Conservation (phyloP, 1,140 invertebrate species). For the Heliconius hewitsoni region DNA sequence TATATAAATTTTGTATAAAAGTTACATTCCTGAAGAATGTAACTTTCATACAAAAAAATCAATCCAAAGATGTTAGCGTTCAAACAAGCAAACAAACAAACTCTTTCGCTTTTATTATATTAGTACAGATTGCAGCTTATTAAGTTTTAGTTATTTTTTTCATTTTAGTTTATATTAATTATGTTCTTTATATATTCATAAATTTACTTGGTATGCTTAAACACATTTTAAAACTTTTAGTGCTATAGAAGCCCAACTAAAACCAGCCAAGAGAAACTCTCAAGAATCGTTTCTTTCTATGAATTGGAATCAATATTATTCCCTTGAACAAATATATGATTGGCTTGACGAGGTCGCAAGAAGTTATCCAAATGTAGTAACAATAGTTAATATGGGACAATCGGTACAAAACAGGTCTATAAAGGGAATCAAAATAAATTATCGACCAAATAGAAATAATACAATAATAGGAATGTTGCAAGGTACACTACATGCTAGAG, state of each 20-base stretch:
- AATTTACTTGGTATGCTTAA: no score
- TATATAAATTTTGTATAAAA: no score
- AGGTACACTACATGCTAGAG: constrained; percentile 88
- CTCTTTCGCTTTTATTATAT: no score
- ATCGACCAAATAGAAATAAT: constrained; percentile 67
- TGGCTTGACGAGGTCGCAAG: constrained; percentile 76
- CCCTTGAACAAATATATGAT: constrained; percentile 72
- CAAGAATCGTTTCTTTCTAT: constrained; percentile 49
- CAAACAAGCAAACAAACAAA: no score
- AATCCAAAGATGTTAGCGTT: no score
- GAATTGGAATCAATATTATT: constrained; percentile 78
- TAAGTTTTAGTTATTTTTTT: no score
- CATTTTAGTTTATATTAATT: no score
- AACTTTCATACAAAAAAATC: no score
- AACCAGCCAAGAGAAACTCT: constrained; percentile 31
- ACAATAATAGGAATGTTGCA: constrained; percentile 75
- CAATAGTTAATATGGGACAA: constrained; percentile 80
- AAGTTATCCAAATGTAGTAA: constrained; percentile 73
- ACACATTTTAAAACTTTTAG: constrained; percentile 44
- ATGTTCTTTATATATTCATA: no score
- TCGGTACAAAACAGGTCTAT: constrained; percentile 85
- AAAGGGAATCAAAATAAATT: constrained; percentile 83
- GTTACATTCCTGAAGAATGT: no score
- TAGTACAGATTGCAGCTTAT: no score
- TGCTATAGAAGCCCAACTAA: constrained; percentile 59